These are phyloP conservation scores for Mobula hypostoma DNA, from an alignment of 2,113 vertebrate genomes.

Conservation along the genomic window DNA sequence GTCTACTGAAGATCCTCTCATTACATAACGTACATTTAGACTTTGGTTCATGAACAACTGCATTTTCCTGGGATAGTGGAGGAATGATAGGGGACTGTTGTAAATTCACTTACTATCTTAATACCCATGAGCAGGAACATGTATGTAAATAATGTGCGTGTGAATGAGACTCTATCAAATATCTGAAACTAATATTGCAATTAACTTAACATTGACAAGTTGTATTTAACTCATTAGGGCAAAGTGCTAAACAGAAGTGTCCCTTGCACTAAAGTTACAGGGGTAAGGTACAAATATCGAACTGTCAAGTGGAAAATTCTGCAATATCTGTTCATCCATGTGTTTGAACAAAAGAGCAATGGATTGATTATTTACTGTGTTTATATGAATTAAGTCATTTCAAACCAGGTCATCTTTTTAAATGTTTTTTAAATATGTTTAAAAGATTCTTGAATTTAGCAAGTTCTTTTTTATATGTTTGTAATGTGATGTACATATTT, in stretches of 20 bases:
- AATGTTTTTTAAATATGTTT: constrained; percentile 31
- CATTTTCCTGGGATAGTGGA: background rate
- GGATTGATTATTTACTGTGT: background rate
- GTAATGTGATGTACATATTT: constrained; percentile 32
- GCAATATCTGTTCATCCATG: constrained; percentile 18
- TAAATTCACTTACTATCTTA: constrained; percentile 1
- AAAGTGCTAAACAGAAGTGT: constrained; percentile 14
- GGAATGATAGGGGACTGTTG: background rate
- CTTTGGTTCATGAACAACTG: constrained; percentile 16
- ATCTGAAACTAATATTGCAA: background rate
- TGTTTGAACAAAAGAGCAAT: constrained; percentile 10
- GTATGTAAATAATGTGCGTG: constrained; percentile 33
- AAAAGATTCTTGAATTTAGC: constrained; percentile 15
- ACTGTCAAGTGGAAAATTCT: constrained; percentile 13
- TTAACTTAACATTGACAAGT: constrained; percentile 24
- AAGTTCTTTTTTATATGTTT: constrained; percentile 32
- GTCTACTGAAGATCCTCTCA: constrained; percentile 16
- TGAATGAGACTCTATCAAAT: constrained; percentile 29
- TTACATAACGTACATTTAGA: background rate
- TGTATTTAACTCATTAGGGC: constrained; percentile 30
- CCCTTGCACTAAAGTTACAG: constrained; percentile 15
- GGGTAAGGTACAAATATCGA: constrained; percentile 28
- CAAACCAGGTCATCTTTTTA: constrained; percentile 10
- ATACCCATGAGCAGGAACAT: background rate
- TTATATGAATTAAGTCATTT: constrained; percentile 35